Conservation (phyloP, 2,797 vertebrate genomes). For the Taeniopygia guttata region DNA sequence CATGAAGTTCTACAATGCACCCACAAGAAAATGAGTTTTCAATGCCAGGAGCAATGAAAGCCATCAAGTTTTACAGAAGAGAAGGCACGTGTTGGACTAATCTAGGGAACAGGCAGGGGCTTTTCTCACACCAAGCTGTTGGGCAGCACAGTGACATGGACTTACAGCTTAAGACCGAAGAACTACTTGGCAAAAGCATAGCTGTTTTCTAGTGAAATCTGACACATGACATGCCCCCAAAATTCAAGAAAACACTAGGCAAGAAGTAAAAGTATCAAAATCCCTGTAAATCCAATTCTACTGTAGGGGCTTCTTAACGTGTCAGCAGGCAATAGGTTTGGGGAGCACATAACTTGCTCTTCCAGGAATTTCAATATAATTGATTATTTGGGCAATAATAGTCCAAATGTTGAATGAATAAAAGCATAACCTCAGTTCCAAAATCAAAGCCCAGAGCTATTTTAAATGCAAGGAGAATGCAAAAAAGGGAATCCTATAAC, state of each 20-base stretch:
- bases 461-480: neutral
- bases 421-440: neutral
- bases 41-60: neutral
- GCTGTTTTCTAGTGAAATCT: neutral
- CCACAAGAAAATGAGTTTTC: neutral
- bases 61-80: neutral
- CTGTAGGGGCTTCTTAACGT: neutral
- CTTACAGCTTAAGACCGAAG: neutral
- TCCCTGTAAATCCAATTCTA: neutral
- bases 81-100: neutral
- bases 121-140: neutral
- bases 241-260: neutral
- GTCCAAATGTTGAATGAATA: neutral
- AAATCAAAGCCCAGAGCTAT: neutral
- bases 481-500: neutral
- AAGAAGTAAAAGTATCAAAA: neutral
- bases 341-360: neutral
- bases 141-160: neutral
- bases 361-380: neutral
- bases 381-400: neutral
- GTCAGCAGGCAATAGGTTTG: neutral
- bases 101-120: neutral
- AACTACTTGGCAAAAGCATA: neutral
- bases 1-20: neutral
- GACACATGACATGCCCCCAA: fast-evolving